Percentiles rank a stretch among this genome's conserved stretches.
phyloP scores from a whole-genome alignment of 2,888 invertebrate genomes.

The Cecidostiba fungosa region DNA sequence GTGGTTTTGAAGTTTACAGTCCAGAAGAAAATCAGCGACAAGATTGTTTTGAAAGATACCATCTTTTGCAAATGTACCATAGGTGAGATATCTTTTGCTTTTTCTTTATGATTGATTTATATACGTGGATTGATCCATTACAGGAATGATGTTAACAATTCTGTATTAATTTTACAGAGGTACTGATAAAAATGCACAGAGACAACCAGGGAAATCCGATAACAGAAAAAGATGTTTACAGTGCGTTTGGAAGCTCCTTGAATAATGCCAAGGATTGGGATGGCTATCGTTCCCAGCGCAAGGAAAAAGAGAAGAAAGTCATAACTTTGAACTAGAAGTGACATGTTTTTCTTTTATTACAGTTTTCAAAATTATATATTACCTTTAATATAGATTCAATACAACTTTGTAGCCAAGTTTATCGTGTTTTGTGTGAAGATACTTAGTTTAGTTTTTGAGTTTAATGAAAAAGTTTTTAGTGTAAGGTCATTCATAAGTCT shows the following conservation, averaged over 20 bases:
- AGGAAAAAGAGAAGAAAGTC: conserved; percentile 11
- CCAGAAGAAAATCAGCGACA: conserved; percentile 51
- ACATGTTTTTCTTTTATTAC: not conserved
- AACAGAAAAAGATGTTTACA: conserved; percentile 46
- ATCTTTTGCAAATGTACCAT: conserved; percentile 46
- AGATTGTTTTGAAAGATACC: conserved; percentile 53
- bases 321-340: not conserved
- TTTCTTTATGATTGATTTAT: not conserved
- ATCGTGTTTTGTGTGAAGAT: not conserved
- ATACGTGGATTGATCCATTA: not conserved
- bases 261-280: conserved; percentile 51
- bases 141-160: not conserved
- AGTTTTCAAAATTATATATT: not conserved
- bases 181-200: conserved; percentile 35
- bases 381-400: not conserved
- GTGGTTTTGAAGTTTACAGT: conserved; percentile 40
- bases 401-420: not conserved
- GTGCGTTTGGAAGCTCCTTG: conserved; percentile 46
- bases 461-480: not conserved
- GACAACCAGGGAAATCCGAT: conserved; percentile 29
- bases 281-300: conserved; percentile 34
- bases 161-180: conserved; percentile 29
- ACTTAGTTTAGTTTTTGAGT: no score
- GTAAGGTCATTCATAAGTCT: no score
- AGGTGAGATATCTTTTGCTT: conserved; percentile 30